Percentiles rank a stretch among this genome's conserved stretches.
Evolutionary conservation across 2,888 invertebrate genomes (phyloP).

Genomic region (Didymodactylos carnosus): DNA sequence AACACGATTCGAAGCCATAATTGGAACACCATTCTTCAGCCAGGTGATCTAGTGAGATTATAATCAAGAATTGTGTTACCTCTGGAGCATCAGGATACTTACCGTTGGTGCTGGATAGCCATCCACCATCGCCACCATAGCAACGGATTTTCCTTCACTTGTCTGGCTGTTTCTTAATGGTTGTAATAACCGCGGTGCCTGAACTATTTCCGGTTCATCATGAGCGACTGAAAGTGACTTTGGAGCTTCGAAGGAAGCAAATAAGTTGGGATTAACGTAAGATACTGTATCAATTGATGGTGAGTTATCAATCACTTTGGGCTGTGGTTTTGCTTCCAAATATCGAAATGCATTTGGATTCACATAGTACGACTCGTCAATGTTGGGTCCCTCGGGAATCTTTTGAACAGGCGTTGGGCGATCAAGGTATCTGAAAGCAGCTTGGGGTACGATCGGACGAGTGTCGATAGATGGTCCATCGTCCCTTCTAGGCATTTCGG

Average conservation of each 20-base stretch:
- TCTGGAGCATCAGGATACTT: too few relatives aligned
- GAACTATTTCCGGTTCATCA: not conserved
- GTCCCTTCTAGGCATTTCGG: not conserved
- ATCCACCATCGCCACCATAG: slow-evolving; percentile 7
- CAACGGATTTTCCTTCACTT: slow-evolving; percentile 7
- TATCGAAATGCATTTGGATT: not conserved
- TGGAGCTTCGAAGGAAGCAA: slow-evolving; percentile 15
- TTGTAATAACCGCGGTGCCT: slow-evolving; percentile 1
- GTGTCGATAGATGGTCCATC: not conserved
- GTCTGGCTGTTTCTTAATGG: not conserved
- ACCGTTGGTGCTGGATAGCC: slow-evolving; percentile 9
- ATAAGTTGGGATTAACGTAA: slow-evolving; percentile 30
- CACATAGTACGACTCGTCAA: not conserved
- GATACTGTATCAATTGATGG: slow-evolving; percentile 29
- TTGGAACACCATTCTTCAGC: slow-evolving; percentile 15
- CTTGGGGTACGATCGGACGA: slow-evolving; percentile 4
- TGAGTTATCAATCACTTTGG: not conserved
- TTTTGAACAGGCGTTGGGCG: slow-evolving; percentile 1
- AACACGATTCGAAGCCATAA: slow-evolving; percentile 4
- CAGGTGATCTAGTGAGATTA: slow-evolving; percentile 7
- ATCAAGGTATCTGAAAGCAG: slow-evolving; percentile 8
- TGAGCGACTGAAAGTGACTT: not conserved
- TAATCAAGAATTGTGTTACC: too few relatives aligned
- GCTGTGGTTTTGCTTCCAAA: slow-evolving; percentile 1
- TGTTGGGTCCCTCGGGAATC: not conserved